phyloP scores from a whole-genome alignment of 2,888 invertebrate genomes.

The Drosophila testacea region DNA sequence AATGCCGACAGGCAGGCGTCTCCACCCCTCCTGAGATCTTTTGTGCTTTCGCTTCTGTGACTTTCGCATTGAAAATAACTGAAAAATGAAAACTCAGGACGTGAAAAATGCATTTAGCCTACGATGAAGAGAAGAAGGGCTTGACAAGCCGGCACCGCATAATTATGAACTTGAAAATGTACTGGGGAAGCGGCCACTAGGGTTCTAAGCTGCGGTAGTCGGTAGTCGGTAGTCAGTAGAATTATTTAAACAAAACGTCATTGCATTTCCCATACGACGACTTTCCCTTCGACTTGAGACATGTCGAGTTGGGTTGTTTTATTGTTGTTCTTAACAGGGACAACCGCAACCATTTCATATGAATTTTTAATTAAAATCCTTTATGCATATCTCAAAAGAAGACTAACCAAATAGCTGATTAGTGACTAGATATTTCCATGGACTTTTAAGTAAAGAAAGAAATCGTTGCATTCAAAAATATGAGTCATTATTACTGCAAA shows the following conservation, averaged over 20 bases:
- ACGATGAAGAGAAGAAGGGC: slow-evolving; percentile 5
- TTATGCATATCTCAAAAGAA: not conserved
- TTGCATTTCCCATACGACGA: slow-evolving; percentile 43
- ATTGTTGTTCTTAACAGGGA: slow-evolving; percentile 3
- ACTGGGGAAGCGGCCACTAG: slow-evolving; percentile 38
- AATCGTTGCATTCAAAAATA: not conserved
- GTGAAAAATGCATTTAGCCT: slow-evolving; percentile 58
- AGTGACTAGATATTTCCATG: not conserved
- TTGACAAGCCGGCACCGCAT: slow-evolving; percentile 46
- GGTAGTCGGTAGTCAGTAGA: slow-evolving; percentile 19
- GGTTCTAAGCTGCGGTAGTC: slow-evolving; percentile 34
- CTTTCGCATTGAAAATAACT: slow-evolving; percentile 72
- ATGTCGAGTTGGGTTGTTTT: slow-evolving; percentile 61
- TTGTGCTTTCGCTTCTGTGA: slow-evolving; percentile 55
- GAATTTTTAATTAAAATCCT: slow-evolving; percentile 40
- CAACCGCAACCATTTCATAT: slow-evolving; percentile 16
- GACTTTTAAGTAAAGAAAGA: not conserved
- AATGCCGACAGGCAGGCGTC: slow-evolving; percentile 66
- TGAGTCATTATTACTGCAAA: too few species aligned
- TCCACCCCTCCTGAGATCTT: slow-evolving; percentile 38
- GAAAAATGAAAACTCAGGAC: slow-evolving; percentile 58
- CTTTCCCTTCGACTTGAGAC: slow-evolving; percentile 74
- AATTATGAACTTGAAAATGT: slow-evolving; percentile 82
- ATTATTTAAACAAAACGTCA: slow-evolving; percentile 70
- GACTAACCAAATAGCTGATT: not conserved